Evolutionary conservation across 2,797 vertebrate genomes (phyloP), one percentile per base, ranked within the genome.

Genomic region (Cynodonichthys magdalenae): DNA sequence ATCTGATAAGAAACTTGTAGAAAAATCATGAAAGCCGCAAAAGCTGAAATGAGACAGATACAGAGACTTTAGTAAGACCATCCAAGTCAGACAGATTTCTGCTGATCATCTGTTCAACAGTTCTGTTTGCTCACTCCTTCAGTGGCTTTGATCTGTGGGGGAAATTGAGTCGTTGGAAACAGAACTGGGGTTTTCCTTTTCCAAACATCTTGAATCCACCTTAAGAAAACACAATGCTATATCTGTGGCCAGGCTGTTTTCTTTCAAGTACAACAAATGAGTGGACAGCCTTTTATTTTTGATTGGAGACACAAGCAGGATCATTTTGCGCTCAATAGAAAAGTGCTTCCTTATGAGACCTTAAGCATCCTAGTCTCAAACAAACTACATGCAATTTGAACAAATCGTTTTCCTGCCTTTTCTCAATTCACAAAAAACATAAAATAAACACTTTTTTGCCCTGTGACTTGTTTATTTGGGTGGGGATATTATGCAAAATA

Each of bases 51-150:
- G 19, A 44, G 51, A 66, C 59, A 46, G 17, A 66, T 52, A 51
- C 52, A 53, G 41, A 42, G 36, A 20, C 54, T 49, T 56, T 69
- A 71, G 60, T 77, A 74, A 81, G 69, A 75, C 17, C 71, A 64
- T 74, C 66, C 75, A 81, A 80, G 76, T 84, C 66, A 75, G 53
- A 79, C 54, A 71, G 73, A 70, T 78, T 77, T 84, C 72, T 6
- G 14, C 78, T 90, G 86, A 90, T 91, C 87, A 82, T 88, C 82
- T 90, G 88, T 76, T 75, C 70, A 91, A 77, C 90, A 84, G 88
- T 86, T 90, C 79, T 68, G 74, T 89, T 79, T 69, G 59, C 71
- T 78, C 61, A 64, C 69, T 54, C 66, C 81, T 86, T 68, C 63
- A 53, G 59, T 59, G 62, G 62, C 77, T 91, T 92, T 91, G 89